These are phyloP conservation scores for Catostomus latipinnis DNA, from an alignment of 2,797 vertebrate genomes.

Conservation along the genomic window DNA sequence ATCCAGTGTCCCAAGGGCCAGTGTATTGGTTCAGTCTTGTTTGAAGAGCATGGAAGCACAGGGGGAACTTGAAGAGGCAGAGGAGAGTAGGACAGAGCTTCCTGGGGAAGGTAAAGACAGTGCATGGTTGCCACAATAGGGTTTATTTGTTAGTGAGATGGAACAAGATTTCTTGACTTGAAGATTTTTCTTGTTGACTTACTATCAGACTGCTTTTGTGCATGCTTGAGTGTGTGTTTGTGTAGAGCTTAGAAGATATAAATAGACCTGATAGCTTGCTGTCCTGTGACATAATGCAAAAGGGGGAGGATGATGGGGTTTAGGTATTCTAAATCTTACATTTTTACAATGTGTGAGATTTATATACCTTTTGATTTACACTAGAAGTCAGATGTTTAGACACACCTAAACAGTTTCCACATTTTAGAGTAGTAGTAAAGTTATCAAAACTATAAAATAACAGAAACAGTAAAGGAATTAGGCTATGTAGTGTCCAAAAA, in stretches of 20 bases:
- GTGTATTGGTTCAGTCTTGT: slow-evolving; percentile 8
- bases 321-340: too few relatives aligned
- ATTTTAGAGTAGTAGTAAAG: too few relatives aligned
- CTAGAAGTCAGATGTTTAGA: too few relatives aligned
- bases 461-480: too few relatives aligned
- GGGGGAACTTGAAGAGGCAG: slow-evolving; percentile 56
- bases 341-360: neutral
- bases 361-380: neutral
- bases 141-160: neutral
- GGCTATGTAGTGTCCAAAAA: too few relatives aligned
- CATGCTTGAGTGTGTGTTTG: slow-evolving; percentile 46
- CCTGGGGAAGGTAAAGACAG: slow-evolving; percentile 71
- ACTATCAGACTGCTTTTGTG: neutral
- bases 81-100: slow-evolving; percentile 63
- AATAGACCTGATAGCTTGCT: slow-evolving; percentile 73
- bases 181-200: slow-evolving; percentile 63
- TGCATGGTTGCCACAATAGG: neutral
- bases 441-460: too few relatives aligned
- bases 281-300: slow-evolving; percentile 60
- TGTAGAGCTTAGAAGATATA: slow-evolving; percentile 71
- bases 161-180: slow-evolving; percentile 12
- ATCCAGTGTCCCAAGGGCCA: slow-evolving; percentile 3
- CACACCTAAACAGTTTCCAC: too few relatives aligned
- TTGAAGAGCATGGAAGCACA: slow-evolving; percentile 5
- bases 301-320: slow-evolving; percentile 22